These are phyloP conservation scores for Brachionus plicatilis DNA, from an alignment of 1,140 invertebrate species.

Conservation along the genomic window DNA sequence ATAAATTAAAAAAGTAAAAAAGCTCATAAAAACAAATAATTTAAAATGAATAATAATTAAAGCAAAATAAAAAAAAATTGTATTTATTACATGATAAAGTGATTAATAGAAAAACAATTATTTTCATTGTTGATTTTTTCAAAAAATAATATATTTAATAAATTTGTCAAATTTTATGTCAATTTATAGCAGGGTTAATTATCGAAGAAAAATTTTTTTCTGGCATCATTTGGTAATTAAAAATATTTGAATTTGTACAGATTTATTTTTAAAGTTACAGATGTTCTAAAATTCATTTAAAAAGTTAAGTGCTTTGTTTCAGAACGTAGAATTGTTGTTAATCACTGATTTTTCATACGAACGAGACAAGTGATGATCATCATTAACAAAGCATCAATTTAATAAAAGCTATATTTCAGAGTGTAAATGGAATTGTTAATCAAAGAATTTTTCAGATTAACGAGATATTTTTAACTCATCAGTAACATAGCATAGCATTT, in stretches of 20 bases:
- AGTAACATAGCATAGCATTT: not conserved
- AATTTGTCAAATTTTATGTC: not conserved
- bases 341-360: slow-evolving; percentile 2
- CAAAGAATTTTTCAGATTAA: not conserved
- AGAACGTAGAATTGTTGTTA: not conserved
- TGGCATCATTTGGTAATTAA: too few relatives aligned
- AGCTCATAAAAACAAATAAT: not conserved
- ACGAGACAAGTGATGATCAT: slow-evolving; percentile 11
- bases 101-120: not conserved
- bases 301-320: not conserved
- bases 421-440: not conserved
- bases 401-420: not conserved
- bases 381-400: not conserved
- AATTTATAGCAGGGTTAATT: not conserved
- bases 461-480: not conserved
- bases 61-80: too few relatives aligned
- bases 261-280: too few relatives aligned
- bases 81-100: not conserved
- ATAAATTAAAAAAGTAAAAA: too few relatives aligned
- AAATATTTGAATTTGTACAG: too few relatives aligned
- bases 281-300: not conserved
- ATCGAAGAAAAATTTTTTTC: not conserved
- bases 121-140: not conserved
- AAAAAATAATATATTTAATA: not conserved
- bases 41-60: too few relatives aligned